Conservation (phyloP, 1,140 invertebrate genomes). For the Drosophila paulistorum region DNA sequence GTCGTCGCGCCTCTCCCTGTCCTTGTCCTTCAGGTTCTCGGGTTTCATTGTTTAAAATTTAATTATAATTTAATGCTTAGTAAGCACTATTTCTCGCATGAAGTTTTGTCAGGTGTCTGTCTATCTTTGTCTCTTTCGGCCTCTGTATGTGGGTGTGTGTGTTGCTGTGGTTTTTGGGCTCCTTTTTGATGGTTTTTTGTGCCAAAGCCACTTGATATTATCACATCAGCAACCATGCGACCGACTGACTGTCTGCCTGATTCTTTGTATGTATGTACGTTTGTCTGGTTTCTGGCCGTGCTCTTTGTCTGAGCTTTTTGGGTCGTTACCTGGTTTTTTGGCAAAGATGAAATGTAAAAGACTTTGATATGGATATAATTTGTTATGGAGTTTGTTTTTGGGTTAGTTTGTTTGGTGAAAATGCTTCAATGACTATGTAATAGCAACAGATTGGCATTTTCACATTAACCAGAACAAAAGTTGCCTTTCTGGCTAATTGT, state of each 20-base stretch:
- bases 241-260: conserved; percentile 24
- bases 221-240: conserved; percentile 39
- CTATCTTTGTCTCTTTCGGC: too few relatives aligned
- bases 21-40: conserved; percentile 48
- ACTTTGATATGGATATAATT: conserved; percentile 69
- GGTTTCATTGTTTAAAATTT: conserved; percentile 79
- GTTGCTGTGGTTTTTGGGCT: conserved; percentile 56
- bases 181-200: conserved; percentile 44
- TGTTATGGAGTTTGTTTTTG: conserved; percentile 39
- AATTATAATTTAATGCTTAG: conserved; percentile 82
- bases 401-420: conserved; percentile 8
- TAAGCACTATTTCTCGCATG: conserved; percentile 71
- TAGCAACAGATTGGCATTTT: conserved; percentile 71
- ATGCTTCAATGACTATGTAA: conserved; percentile 33
- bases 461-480: conserved; percentile 41
- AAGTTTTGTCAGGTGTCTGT: conserved; percentile 17
- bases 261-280: conserved; percentile 9
- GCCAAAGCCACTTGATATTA: conserved; percentile 75
- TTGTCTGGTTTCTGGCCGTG: conserved; percentile 19
- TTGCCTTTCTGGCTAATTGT: conserved; percentile 32
- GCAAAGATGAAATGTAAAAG: conserved; percentile 53
- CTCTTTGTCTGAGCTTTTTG: conserved; percentile 52
- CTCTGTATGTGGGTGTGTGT: conserved; percentile 7
- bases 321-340: conserved; percentile 60
- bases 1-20: conserved; percentile 38